These are phyloP conservation scores for Agrotis puta DNA, from an alignment of 2,888 invertebrate species.

Conservation along the genomic window DNA sequence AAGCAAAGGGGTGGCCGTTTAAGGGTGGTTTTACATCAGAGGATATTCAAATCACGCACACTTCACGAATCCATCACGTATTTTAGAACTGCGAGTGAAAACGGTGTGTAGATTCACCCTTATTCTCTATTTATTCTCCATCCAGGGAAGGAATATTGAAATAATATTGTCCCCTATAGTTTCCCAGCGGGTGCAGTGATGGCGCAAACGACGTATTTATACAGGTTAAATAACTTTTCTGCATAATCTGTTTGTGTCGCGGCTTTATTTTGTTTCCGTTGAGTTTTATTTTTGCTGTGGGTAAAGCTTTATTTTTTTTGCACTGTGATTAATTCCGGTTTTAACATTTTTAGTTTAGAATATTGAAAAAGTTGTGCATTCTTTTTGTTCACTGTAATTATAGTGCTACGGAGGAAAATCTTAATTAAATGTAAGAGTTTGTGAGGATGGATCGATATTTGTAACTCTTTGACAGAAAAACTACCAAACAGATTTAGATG, in stretches of 20 bases:
- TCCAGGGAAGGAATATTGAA: slow-evolving; percentile 44
- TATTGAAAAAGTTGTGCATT: no score
- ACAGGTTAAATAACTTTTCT: slow-evolving; percentile 40
- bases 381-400: no score
- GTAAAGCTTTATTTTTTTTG: slow-evolving; percentile 2
- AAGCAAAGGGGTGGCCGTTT: slow-evolving; percentile 31
- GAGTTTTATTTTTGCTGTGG: slow-evolving; percentile 5
- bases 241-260: slow-evolving; percentile 48
- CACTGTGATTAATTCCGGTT: not conserved
- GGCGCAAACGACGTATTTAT: slow-evolving; percentile 44
- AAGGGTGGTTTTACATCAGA: not conserved
- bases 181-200: slow-evolving; percentile 14
- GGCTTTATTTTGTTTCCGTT: slow-evolving; percentile 14
- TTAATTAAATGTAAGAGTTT: no score
- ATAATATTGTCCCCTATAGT: slow-evolving; percentile 39
- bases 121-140: slow-evolving; percentile 35
- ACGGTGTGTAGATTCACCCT: no score
- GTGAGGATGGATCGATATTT: no score
- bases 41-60: slow-evolving; percentile 23
- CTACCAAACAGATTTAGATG: no score
- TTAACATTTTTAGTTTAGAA: not conserved
- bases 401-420: no score
- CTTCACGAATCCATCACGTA: not conserved
- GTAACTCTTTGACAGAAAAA: no score
- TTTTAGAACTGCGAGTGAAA: slow-evolving; percentile 15